phyloP scores from a whole-genome alignment of 2,888 invertebrate genomes.

The Macrophya alboannulata region DNA sequence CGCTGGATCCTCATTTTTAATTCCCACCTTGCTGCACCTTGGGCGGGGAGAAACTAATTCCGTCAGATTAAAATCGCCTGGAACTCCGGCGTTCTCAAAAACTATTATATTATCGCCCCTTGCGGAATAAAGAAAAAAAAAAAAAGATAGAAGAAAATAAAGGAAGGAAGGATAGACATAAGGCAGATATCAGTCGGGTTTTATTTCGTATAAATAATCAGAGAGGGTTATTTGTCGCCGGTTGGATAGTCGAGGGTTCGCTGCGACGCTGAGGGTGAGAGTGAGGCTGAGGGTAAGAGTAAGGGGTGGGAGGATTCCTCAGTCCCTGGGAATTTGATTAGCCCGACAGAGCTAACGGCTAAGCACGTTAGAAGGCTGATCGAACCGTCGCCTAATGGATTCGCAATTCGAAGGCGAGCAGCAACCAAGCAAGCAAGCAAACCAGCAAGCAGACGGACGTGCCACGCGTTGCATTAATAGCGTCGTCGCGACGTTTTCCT shows the following conservation, averaged over 20 bases:
- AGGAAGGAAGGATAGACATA: background rate
- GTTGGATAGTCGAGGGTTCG: constrained; percentile 16
- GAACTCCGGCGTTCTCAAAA: constrained; percentile 4
- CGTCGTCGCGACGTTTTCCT: constrained; percentile 50
- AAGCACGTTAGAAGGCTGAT: constrained; percentile 55
- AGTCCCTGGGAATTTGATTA: constrained; percentile 54
- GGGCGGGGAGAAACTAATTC: constrained; percentile 60
- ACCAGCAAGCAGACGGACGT: constrained; percentile 39
- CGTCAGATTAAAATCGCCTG: constrained; percentile 59
- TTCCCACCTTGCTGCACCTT: constrained; percentile 48
- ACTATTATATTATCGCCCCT: background rate
- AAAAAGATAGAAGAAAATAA: background rate
- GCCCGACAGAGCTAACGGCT: constrained; percentile 54
- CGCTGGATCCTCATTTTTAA: constrained; percentile 59
- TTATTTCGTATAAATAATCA: constrained; percentile 35
- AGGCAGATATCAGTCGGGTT: constrained; percentile 25
- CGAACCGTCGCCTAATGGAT: constrained; percentile 53
- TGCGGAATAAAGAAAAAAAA: background rate
- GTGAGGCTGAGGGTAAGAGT: background rate
- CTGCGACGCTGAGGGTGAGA: background rate
- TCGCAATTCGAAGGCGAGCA: constrained; percentile 52
- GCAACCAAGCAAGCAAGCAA: constrained; percentile 14
- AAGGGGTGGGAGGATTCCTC: background rate
- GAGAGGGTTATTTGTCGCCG: constrained; percentile 45
- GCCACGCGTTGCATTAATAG: constrained; percentile 55